Conservation (phyloP, 92 coral and sea anemone species). For the Epizoanthus scotinus region DNA sequence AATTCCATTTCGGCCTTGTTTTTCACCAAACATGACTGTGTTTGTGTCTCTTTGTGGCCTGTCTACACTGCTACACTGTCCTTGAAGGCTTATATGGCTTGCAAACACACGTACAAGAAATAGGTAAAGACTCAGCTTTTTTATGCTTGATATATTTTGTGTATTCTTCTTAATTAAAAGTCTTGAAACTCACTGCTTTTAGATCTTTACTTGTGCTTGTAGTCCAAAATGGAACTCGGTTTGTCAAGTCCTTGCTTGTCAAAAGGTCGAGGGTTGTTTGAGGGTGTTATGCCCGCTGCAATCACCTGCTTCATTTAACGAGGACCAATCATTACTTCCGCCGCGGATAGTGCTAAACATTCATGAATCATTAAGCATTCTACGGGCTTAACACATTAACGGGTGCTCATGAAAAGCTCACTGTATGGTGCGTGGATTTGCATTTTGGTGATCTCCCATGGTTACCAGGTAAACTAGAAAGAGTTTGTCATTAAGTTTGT, state of each 20-base stretch:
- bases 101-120: background rate
- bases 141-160: background rate
- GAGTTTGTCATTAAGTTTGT: background rate
- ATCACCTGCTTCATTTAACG: slow-evolving; percentile 1
- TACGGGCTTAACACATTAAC: slow-evolving; percentile 6
- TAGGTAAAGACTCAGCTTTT: background rate
- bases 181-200: background rate
- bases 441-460: slow-evolving; percentile 40
- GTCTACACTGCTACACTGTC: no score
- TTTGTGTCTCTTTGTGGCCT: no score
- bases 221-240: background rate
- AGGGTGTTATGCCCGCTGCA: background rate
- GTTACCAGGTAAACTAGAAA: slow-evolving; percentile 4
- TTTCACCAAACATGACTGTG: no score
- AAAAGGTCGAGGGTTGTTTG: background rate
- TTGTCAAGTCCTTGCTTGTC: background rate
- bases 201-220: background rate
- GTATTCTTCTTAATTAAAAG: background rate
- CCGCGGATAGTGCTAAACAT: slow-evolving; percentile 5
- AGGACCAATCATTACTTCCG: slow-evolving; percentile 2
- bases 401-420: background rate
- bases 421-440: slow-evolving; percentile 7
- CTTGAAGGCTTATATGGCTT: no score
- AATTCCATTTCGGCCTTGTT: no score
- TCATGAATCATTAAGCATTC: slow-evolving; percentile 14